Conservation (phyloP, 2,888 invertebrate genomes). For the Baronia brevicornis region DNA sequence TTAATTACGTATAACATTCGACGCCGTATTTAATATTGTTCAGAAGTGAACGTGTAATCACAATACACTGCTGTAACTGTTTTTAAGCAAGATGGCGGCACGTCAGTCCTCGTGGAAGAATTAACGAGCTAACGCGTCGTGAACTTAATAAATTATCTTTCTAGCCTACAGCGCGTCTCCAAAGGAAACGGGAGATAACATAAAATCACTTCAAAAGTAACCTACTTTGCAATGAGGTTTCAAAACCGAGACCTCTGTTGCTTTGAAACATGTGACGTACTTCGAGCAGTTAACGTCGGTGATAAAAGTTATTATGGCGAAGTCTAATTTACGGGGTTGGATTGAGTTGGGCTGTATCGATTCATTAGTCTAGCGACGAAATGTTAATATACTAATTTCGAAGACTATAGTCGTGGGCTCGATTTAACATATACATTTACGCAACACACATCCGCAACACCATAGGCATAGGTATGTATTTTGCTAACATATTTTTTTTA, state of each 20-base stretch:
- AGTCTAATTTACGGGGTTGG: conserved; percentile 10
- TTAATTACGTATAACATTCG: no score
- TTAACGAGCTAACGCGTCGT: conserved; percentile 35
- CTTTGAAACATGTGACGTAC: conserved; percentile 18
- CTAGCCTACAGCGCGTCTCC: conserved; percentile 24
- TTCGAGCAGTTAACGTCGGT: conserved; percentile 32
- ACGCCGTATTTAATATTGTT: no score
- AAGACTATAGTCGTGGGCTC: no score
- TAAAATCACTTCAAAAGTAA: conserved; percentile 55
- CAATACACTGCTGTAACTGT: conserved; percentile 10
- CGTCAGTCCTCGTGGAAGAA: conserved; percentile 31
- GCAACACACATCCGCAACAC: no score
- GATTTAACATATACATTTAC: no score
- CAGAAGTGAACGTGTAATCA: conserved; percentile 1
- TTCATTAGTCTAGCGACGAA: conserved; percentile 12
- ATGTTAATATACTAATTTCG: conserved; percentile 18
- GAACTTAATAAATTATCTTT: conserved; percentile 49
- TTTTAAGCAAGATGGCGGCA: conserved; percentile 24
- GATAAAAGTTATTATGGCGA: conserved; percentile 27
- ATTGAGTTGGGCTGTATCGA: conserved; percentile 6
- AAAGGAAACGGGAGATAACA: conserved; percentile 28
- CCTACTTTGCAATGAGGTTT: conserved; percentile 46
- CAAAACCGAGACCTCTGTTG: conserved; percentile 35
- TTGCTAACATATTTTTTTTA: no score
- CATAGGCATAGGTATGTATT: no score